These are phyloP conservation scores for Rhopalosiphum padi DNA, from an alignment of 1,140 invertebrate species.

Conservation along the genomic window DNA sequence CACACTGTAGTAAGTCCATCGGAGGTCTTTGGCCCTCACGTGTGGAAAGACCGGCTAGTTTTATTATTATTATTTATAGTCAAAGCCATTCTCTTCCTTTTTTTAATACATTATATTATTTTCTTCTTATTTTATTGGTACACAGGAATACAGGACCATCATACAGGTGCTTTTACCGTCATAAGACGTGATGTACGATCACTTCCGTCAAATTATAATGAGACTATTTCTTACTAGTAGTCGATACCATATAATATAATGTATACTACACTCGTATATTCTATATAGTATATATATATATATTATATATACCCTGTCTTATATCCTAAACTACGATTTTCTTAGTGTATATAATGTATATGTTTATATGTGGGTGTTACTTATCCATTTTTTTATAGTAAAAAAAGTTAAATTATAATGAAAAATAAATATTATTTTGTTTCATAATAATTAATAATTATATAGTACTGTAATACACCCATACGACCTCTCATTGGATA, in stretches of 20 bases:
- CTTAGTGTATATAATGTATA: background rate
- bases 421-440: background rate
- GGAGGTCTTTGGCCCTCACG: conserved; percentile 51
- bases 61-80: conserved; percentile 43
- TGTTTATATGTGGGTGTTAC: background rate
- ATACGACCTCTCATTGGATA: background rate
- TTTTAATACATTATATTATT: conserved; percentile 31
- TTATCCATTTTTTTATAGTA: background rate
- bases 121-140: background rate
- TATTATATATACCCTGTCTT: background rate
- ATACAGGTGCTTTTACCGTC: background rate
- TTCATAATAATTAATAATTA: background rate
- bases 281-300: background rate
- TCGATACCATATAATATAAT: background rate
- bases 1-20: conserved; percentile 19
- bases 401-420: background rate
- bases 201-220: background rate
- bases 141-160: background rate
- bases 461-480: background rate
- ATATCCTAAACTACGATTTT: background rate
- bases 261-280: background rate
- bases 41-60: conserved; percentile 43
- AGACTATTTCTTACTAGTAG: background rate
- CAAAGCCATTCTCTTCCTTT: conserved; percentile 10
- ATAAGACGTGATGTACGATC: background rate